Evolutionary conservation across 2,888 invertebrate genomes (phyloP).

Genomic region (Cryptosula pallasiana): DNA sequence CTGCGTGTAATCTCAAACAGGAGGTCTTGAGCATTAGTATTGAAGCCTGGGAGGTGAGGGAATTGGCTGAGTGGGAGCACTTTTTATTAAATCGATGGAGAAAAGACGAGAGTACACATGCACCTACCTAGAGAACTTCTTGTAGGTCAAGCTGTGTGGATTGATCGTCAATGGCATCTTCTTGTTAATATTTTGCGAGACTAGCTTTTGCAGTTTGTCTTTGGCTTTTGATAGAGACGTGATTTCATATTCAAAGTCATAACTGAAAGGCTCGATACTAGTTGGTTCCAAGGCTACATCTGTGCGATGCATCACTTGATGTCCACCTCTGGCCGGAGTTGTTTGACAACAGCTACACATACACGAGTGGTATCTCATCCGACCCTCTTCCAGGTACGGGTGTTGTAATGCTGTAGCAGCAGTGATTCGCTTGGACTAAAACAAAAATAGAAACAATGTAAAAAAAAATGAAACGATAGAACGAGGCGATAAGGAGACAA

Average conservation of each 20-base stretch:
- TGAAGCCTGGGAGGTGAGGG: too few species aligned
- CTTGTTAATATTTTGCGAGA: conserved; percentile 76
- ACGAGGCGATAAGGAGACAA: not conserved
- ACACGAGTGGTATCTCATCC: conserved; percentile 97
- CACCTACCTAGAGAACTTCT: conserved; percentile 99
- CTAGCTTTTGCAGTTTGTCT: conserved; percentile 99
- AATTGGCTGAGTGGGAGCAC: too few species aligned
- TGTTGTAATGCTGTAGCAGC: conserved; percentile 92
- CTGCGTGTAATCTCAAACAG: too few species aligned
- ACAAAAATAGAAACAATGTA: not conserved
- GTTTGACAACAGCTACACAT: conserved; percentile 97
- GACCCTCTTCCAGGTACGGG: conserved; percentile 95
- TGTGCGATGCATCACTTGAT: conserved; percentile 64
- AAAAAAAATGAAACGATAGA: not conserved
- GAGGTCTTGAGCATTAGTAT: too few species aligned
- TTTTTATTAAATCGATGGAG: too few species aligned
- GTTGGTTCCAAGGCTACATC: conserved; percentile 79
- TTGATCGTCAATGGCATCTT: conserved; percentile 98
- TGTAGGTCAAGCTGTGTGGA: conserved; percentile 98
- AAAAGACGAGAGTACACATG: too few species aligned
- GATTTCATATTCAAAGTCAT: conserved; percentile 92
- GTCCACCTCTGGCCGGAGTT: conserved; percentile 62
- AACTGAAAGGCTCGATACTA: conserved; percentile 85
- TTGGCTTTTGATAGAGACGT: conserved; percentile 60
- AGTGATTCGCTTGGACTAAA: conserved; percentile 83